Evolutionary conservation across 2,888 invertebrate genomes (phyloP), one percentile per base, ranked within the genome.

Genomic region (Synergus itoensis): DNA sequence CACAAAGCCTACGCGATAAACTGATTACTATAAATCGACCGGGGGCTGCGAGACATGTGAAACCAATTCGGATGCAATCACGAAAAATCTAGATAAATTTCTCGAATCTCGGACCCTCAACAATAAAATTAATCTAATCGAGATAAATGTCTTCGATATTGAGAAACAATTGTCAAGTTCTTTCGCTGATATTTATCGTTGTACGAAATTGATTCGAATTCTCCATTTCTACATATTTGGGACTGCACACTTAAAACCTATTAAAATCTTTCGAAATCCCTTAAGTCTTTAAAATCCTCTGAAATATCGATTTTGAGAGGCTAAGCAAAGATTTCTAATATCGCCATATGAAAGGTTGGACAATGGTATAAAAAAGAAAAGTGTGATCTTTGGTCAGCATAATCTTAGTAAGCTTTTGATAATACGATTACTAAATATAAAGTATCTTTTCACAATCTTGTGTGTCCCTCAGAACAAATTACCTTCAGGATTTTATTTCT

Each of bases 401-500:
- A 75, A 80, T 82, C 79, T 77, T 76, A 18, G 76, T 76, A 67
- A 78, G 79, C 82, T 77, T 82, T 79, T n/a, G 12, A 36, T 73
- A 78, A 80, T 81, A 77, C 77, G 79, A n/a, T 18, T 36, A 16
- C 48, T 28, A 48, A 16, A 28, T 80, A 82, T 82, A 53, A 77
- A 64, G 28, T 73, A 73, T 53, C 53, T 53, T 36, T n/a, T 36
- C 48, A 53, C 73, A 48, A 48, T 28, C n/a, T 73, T 28, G 36
- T 62, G 12, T 73, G 12, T 36, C 53, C 36, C 76, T 77, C 76
- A 77, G 40, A 67, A 84, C 83, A 84, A 86, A 86, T 84, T 83
- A 85, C 86, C 82, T 85, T 75, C 77, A 79, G 82, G 84, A 82
- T 84, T 85, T 77, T 83, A 80, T 84, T 85, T 84, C 82, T 81